Evolutionary conservation across 1,140 invertebrate genomes (phyloP).

Genomic region (Daktulosphaira vitifoliae): DNA sequence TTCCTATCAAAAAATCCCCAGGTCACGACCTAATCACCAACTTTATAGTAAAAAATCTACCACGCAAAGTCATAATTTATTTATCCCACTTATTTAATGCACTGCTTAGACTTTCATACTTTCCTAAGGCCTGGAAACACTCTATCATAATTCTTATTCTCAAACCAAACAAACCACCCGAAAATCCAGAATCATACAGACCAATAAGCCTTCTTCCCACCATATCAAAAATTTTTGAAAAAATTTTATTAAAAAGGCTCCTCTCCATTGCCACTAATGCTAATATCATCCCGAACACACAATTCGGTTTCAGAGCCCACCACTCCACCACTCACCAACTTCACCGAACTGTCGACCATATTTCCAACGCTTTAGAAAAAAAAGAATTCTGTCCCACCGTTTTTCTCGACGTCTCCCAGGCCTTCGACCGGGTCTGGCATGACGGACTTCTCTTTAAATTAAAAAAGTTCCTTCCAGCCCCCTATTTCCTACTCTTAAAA

Average conservation of each 20-base stretch:
- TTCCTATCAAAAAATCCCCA: not conserved
- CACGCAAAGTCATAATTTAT: not conserved
- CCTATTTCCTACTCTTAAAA: not conserved
- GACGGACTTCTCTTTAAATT: slow-evolving; percentile 36
- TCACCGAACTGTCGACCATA: slow-evolving; percentile 33
- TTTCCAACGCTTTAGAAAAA: slow-evolving; percentile 34
- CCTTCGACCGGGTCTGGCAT: slow-evolving; percentile 42
- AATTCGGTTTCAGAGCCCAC: slow-evolving; percentile 42
- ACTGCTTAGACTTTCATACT: not conserved
- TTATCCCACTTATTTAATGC: slow-evolving; percentile 8
- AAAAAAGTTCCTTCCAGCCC: slow-evolving; percentile 4
- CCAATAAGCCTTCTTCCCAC: not conserved
- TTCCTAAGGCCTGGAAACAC: slow-evolving; percentile 40
- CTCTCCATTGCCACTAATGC: not conserved
- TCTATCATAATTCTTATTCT: slow-evolving; percentile 41
- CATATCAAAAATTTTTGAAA: slow-evolving; percentile 6
- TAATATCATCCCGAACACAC: slow-evolving; percentile 40
- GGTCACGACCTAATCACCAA: not conserved
- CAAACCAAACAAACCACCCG: slow-evolving; percentile 40
- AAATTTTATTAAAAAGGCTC: not conserved
- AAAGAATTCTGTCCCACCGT: slow-evolving; percentile 33
- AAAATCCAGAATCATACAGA: slow-evolving; percentile 36
- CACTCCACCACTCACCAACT: slow-evolving; percentile 40
- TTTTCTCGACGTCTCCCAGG: slow-evolving; percentile 38
- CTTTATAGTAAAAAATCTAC: not conserved